A percentile compares a stretch with the other conserved stretches of the same genome.
Conservation (phyloP, 30 jellyfish, hydroid and myxozoan genomes). For the Phacellophora camtschatica region DNA sequence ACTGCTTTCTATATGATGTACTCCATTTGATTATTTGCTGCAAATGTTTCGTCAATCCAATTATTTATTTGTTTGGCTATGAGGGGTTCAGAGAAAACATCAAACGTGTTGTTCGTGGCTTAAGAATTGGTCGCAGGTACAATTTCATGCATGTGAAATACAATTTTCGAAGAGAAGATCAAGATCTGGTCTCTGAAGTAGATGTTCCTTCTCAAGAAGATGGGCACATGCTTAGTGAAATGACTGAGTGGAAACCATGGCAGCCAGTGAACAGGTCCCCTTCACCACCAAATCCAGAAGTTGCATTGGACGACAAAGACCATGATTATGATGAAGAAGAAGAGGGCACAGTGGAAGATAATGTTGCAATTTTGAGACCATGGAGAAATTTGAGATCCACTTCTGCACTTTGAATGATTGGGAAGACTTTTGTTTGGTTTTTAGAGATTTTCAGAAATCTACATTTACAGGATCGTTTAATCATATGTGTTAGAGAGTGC, state of each 20-base stretch:
- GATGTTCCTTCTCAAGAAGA: constrained; percentile 1
- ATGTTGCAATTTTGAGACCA: constrained; percentile 39
- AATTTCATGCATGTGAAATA: constrained; percentile 43
- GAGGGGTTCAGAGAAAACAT: constrained; percentile 58
- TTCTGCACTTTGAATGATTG: constrained; percentile 2
- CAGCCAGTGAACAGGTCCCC: background rate
- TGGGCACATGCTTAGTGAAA: constrained; percentile 29
- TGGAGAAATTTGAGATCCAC: constrained; percentile 54
- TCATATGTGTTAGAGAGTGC: background rate
- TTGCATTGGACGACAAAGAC: constrained; percentile 39
- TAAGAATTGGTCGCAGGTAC: constrained; percentile 42
- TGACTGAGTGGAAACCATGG: constrained; percentile 49
- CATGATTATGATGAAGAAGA: constrained; percentile 63
- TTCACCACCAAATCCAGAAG: constrained; percentile 22
- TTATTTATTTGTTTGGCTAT: background rate
- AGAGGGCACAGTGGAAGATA: constrained; percentile 24
- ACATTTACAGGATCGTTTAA: background rate
- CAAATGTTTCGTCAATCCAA: constrained; percentile 43
- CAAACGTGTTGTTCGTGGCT: constrained; percentile 47
- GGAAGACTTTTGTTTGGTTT: too few species aligned
- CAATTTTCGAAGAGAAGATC: constrained; percentile 21
- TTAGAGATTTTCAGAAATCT: background rate
- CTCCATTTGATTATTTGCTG: constrained; percentile 27
- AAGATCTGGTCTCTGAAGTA: constrained; percentile 9
- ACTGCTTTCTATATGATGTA: constrained; percentile 43